Percentiles rank a stretch among this genome's conserved stretches.
Evolutionary conservation across 2,797 vertebrate genomes (phyloP).

Genomic region (Poecilia velifera): DNA sequence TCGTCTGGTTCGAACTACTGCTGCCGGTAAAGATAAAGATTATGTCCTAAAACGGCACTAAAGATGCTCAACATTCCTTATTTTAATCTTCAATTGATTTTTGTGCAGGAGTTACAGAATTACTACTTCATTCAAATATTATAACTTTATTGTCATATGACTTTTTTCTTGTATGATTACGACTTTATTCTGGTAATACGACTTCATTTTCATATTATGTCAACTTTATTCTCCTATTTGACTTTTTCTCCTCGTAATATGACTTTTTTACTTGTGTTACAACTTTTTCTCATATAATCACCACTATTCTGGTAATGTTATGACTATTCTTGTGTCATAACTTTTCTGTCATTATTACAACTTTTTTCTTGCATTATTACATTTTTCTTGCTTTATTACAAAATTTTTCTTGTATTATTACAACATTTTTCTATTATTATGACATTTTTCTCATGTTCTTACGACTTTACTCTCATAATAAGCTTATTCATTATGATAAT

Average conservation of each 20-base stretch:
- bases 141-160: background rate
- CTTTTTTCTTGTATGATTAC: background rate
- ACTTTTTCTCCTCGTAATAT: background rate
- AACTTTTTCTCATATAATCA: too few species aligned
- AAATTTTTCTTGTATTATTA: background rate
- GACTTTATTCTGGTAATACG: too few species aligned
- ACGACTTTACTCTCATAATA: too few species aligned
- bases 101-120: background rate
- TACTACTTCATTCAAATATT: background rate
- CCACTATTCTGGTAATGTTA: too few species aligned
- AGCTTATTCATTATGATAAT: too few species aligned
- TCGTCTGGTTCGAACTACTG: background rate
- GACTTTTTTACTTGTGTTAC: too few species aligned
- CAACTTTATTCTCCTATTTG: background rate
- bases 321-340: too few species aligned
- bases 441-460: too few species aligned
- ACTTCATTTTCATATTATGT: background rate
- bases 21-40: background rate
- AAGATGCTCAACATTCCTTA: background rate
- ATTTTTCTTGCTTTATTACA: too few species aligned
- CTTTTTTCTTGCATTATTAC: too few species aligned
- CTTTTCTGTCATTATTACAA: too few species aligned
- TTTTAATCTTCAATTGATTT: background rate
- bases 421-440: background rate
- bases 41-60: background rate